Base-by-base conservation (phyloP, 1,140 invertebrate species). In the Propsilocerus akamusi region DNA sequence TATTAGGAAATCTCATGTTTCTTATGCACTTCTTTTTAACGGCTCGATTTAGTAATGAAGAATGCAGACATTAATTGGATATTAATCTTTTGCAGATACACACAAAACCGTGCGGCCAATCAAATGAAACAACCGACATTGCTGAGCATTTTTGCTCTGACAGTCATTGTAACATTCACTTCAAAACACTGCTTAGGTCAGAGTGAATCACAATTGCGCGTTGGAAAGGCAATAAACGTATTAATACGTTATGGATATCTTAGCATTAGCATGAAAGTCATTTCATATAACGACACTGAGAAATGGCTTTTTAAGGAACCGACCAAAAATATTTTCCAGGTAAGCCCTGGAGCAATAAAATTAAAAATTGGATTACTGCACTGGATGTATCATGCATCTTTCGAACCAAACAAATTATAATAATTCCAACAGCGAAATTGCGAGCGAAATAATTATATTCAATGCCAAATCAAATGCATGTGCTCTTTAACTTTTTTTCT, bases 241-340 rank as follows among this genome's bases (percentile, higher is more conserved):
- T 82, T 83, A 59, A 68, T 74, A 30, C 71, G 77, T 52, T 85
- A 83, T 71, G 83, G 83, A 26, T 86, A 86, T 64, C 71, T 86
- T 54, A 80, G 80, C 62, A 83, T 86, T 62, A 84, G 81, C 56
- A 86, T 87, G 83, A 72, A 80, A 49, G 85, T 88, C 3, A 81
- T 88, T 3, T 81, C 84, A 1, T 70, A 83, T 11, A 86, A 87
- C 60, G 83, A 89, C 57, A 72, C 76, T 1, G 80, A 84, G 30
- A 73, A 71, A 11, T 89, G 85, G 85, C 74, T 89, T 41, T 88
- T 89, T 61, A 71, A 85, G 1, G 85, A 90, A 58, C 85, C 85
- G 0, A 86, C 83, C 0, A 75, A 81, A 34, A 81, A 84, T 58
- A 74, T 88, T 22, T 86, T 88, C 64, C 68, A 58, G 57, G 63